Evolutionary conservation across 2,888 invertebrate genomes (phyloP).

Genomic region (Neoscelio sp.): DNA sequence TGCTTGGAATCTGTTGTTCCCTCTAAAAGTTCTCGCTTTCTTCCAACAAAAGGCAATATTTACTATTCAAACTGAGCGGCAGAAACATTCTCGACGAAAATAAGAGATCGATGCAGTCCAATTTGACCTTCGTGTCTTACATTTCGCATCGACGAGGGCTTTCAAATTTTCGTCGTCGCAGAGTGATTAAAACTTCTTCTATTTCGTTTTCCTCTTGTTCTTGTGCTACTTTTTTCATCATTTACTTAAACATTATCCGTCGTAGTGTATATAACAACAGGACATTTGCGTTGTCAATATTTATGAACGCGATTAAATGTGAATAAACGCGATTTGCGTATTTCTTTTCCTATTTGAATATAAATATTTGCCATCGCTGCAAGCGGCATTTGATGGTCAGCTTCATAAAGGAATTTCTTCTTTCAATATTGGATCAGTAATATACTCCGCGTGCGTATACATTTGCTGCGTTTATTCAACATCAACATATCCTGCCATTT

Average conservation of each 20-base stretch:
- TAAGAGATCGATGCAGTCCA: constrained; percentile 9
- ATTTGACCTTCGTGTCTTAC: constrained; percentile 33
- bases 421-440: constrained; percentile 62
- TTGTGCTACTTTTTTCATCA: not conserved
- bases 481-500: constrained; percentile 10
- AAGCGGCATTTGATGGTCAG: constrained; percentile 31
- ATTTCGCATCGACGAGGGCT: constrained; percentile 8
- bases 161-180: constrained; percentile 9
- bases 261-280: not conserved
- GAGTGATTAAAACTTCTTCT: constrained; percentile 22
- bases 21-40: constrained; percentile 42
- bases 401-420: constrained; percentile 60
- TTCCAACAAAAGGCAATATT: constrained; percentile 52
- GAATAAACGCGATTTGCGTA: constrained; percentile 22
- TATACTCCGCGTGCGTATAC: constrained; percentile 11
- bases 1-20: constrained; percentile 49
- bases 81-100: constrained; percentile 25
- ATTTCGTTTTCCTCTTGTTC: not conserved
- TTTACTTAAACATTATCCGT: not conserved
- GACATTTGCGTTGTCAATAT: constrained; percentile 10
- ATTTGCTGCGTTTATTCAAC: constrained; percentile 37
- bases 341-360: constrained; percentile 42
- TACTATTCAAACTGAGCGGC: constrained; percentile 27
- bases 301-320: constrained; percentile 2
- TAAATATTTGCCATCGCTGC: constrained; percentile 35